phyloP scores from a whole-genome alignment of 2,797 vertebrate genomes.

The Paedocypris micromegethes region DNA sequence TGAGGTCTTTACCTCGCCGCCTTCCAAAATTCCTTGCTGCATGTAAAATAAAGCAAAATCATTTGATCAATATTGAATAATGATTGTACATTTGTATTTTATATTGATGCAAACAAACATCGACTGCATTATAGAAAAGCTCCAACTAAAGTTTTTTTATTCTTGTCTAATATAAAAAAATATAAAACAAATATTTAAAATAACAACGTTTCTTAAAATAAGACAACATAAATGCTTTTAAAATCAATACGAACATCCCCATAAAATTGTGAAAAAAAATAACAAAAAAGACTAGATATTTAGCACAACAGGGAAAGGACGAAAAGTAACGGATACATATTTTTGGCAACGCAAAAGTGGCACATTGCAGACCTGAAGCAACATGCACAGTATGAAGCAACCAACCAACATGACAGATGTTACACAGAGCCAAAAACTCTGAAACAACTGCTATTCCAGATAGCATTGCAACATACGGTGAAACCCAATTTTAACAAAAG shows the following conservation, averaged over 20 bases:
- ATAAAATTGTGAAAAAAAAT: too few relatives aligned
- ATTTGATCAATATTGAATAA: too few relatives aligned
- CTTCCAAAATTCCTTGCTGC: conserved; percentile 99
- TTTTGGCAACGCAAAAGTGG: not conserved
- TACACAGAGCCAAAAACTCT: not conserved
- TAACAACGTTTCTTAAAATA: too few relatives aligned
- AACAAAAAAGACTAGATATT: not conserved
- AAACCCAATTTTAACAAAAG: not conserved
- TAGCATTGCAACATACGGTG: conserved; percentile 2
- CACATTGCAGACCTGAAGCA: not conserved
- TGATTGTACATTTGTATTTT: too few relatives aligned
- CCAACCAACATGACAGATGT: not conserved
- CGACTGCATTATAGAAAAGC: too few relatives aligned
- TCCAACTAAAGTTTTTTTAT: too few relatives aligned
- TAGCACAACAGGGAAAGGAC: not conserved
- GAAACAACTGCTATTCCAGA: not conserved
- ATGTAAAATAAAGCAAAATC: conserved; percentile 88
- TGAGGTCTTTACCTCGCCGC: conserved; percentile 89
- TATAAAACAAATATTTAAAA: too few relatives aligned
- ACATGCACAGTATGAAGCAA: not conserved
- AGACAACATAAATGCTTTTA: too few relatives aligned
- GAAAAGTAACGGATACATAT: not conserved
- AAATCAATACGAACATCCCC: too few relatives aligned
- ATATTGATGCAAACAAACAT: too few relatives aligned
- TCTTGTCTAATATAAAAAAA: too few relatives aligned